Evolutionary conservation across 2,888 invertebrate genomes (phyloP).

Genomic region (Autographa gamma): DNA sequence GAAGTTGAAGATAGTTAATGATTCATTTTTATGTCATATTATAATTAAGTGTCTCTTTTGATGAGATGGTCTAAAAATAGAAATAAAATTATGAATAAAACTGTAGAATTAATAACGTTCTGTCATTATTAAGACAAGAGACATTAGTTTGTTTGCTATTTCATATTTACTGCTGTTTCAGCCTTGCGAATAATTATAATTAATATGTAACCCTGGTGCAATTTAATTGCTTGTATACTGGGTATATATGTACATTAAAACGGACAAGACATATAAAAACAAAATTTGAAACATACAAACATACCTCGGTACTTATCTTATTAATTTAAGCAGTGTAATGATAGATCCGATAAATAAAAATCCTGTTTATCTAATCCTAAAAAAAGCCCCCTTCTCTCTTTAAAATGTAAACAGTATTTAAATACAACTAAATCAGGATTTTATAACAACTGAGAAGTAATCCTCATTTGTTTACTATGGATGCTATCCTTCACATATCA

Average conservation of each 20-base stretch:
- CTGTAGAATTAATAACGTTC: neutral
- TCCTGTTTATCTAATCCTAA: no score
- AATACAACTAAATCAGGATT: no score
- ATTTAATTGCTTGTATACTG: neutral
- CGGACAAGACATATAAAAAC: neutral
- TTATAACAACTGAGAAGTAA: no score
- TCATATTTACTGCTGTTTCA: constrained; percentile 20
- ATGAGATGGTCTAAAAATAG: neutral
- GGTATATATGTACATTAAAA: neutral
- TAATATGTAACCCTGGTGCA: neutral
- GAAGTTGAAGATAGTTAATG: neutral
- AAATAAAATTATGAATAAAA: neutral
- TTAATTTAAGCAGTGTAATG: no score
- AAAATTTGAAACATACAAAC: neutral
- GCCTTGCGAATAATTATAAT: neutral
- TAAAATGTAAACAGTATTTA: no score
- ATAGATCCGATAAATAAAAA: no score
- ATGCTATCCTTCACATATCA: no score
- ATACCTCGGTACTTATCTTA: no score
- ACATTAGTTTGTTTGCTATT: constrained; percentile 26
- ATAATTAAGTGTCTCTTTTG: neutral
- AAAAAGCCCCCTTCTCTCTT: no score
- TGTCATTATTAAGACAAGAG: constrained; percentile 11
- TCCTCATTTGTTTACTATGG: no score
- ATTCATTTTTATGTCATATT: constrained; percentile 25